Base-by-base conservation (phyloP, 2,888 invertebrate genomes). In the Drosophila anceps region DNA sequence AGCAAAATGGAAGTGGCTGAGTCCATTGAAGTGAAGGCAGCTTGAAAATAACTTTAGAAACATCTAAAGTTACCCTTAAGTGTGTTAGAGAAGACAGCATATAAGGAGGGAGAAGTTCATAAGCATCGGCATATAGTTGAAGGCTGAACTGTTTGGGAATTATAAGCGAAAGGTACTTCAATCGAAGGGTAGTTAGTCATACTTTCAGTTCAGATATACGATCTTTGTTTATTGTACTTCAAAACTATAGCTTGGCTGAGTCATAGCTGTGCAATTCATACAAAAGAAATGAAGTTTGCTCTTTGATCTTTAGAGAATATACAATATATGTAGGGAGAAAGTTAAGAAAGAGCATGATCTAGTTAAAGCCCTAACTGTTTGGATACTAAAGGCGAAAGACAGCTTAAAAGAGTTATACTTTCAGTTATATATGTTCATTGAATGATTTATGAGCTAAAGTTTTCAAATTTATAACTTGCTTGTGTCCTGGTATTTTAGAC, bases 11-110 rank as follows among this genome's bases (percentile, higher is more conserved):
- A 13, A 18, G 24, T 29, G 43, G 12, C 37, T 10, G 13, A 51
- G 37, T 39, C 20, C 39, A 58, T 65, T 31, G 58, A 33, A 20
- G 33, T 15, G 33, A 10, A 27, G 54, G 27, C 54, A 27, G 54
- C 4, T 9, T 35, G 8, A 24, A 24, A 15, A 35, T 20, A 53
- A 74, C 60, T 69, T 63, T 46, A 44, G 35, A 54, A 50, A 46
- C 59, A 65, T 18, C 54, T 54, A 66, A 13, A 57, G 33, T 65
- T 70, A 54, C 48, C 63, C 27, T 13, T 29, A 55, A 72, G 76
- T 69, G 55, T 60, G 46, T 15, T 1, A 4, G 39, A 10, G n/a
- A 20, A 20, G 37, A 48, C 10, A 37, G 13, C 15, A 31, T 18
- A 10, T 20, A 37, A 29, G 18, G 13, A 15, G 10, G 8, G n/a